Base-by-base conservation (phyloP, 2,888 invertebrate species). In the Leptinotarsa haldemani region DNA sequence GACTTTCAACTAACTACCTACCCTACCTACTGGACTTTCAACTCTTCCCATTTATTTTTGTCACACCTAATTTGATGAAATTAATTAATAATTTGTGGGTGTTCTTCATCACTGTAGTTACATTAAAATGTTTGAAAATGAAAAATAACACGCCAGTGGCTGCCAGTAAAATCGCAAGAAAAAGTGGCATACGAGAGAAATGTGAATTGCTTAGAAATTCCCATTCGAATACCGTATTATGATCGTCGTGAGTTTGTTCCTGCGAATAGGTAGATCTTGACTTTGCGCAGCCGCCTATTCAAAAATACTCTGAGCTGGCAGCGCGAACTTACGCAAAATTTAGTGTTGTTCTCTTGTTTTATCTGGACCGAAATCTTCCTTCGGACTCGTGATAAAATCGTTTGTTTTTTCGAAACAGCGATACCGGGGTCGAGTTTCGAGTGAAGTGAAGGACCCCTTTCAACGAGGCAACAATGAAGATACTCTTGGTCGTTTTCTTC, bases 231-330 rank as follows among this genome's bases (percentile, higher is more conserved):
- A 64, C 52, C 50, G 30, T 30, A 72, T 68, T 56, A 63, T 53
- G 72, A 68, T 69, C 68, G 20, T 63, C 61, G 50, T 67, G 56
- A 53, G 56, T 68, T 40, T 68, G 46, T 68, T 68, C 68, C 68
- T 56, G 68, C 56, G 68, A 47, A 68, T 61, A 58, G 68, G 63
- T 63, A 40, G 50, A 69, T 50, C 47, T 66, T 25, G 50, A 25
- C 52, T 22, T 30, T 67, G 70, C 74, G 74, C 74, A 71, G 68
- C 65, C 74, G 71, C 71, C 63, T 61, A 65, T 70, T 74, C 74
- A 66, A 74, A 74, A 74, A 74, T 74, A 74, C 71, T 71, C 64
- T 65, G 56, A 65, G 65, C 65, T 22, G 56, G 52, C 48, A 74
- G 68, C 68, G 71, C 74, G 63, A 74, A 70, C 56, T 63, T 64